These are phyloP conservation scores for Hemaris fuciformis DNA, from an alignment of 2,888 invertebrate genomes.

Conservation along the genomic window DNA sequence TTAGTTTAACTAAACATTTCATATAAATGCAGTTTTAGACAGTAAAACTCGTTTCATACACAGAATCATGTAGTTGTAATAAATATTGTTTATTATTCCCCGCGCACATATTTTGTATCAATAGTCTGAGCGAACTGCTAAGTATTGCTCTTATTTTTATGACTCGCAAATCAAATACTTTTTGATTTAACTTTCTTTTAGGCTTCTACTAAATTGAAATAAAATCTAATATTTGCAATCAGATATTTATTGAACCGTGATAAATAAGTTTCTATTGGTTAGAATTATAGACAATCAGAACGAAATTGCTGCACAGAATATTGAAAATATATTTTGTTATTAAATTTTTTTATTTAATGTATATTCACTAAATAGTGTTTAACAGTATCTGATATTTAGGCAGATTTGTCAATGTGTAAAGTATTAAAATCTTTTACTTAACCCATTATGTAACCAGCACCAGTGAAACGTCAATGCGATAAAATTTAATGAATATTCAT, in stretches of 20 bases:
- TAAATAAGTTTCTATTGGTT: background rate
- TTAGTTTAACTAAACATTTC: background rate
- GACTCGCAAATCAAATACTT: background rate
- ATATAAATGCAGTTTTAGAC: background rate
- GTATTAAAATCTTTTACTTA: background rate
- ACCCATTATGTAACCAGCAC: background rate
- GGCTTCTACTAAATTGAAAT: background rate
- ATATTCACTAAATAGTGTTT: no score
- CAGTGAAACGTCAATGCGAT: background rate
- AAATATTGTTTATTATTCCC: background rate
- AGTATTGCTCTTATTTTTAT: background rate
- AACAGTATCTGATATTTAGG: background rate
- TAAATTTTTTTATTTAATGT: no score
- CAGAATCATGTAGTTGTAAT: background rate
- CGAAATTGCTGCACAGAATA: no score
- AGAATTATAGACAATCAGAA: background rate
- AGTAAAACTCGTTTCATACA: background rate
- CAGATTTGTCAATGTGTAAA: no score
- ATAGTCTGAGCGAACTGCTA: background rate
- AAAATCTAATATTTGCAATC: background rate
- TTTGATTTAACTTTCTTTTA: background rate
- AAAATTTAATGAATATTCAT: constrained; percentile 6
- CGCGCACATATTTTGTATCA: background rate
- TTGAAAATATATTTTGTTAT: no score
- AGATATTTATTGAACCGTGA: background rate